Base-by-base conservation (phyloP, 1,140 invertebrate genomes). In the Tribolium castaneum region DNA sequence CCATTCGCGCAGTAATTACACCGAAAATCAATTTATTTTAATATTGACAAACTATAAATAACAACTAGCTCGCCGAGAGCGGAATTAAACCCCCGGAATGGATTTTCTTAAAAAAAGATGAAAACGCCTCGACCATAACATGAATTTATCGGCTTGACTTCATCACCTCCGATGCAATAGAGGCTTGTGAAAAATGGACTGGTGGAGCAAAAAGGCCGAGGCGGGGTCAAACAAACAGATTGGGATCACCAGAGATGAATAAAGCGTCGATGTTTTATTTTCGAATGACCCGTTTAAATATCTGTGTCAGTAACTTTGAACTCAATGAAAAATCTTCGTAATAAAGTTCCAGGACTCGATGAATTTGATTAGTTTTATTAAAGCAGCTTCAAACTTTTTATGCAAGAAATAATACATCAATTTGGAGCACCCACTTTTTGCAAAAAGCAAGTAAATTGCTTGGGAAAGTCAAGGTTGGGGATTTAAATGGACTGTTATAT, bases 41-140 rank as follows among this genome's bases (percentile, higher is more conserved):
- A 59, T 59, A 59, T 25, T 22, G 54, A 22, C 54, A 59, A 59
- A 59, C 59, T 66, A 66, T 66, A 66, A 66, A 66, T 66, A 66
- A 59, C 39, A 45, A 45, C n/a, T 30, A 30, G 1, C 25, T 30
- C 25, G 25, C 39, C 54, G 19, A 25, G n/a, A 30, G 6, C n/a
- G 30, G 59, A 66, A 35, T 66, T 35, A 66, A 66, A 66, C 30
- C 14, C 2, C 59, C 54, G 54, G 54, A 59, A 59, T 25, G 54
- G 19, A 59, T 22, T 59, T 35, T 66, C 59, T 66, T 34, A 66
- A 66, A 45, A 45, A 66, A 34, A 66, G n/a, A 22, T 14, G 59
- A 6, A 66, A 66, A 34, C 59, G 30, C 25, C 13, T 66, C 59
- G 59, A 30, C 59, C 59, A 66, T 66, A 66, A 66, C 59, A 66